phyloP scores from a whole-genome alignment of 1,140 invertebrate genomes.

The Penaeus vannamei region DNA sequence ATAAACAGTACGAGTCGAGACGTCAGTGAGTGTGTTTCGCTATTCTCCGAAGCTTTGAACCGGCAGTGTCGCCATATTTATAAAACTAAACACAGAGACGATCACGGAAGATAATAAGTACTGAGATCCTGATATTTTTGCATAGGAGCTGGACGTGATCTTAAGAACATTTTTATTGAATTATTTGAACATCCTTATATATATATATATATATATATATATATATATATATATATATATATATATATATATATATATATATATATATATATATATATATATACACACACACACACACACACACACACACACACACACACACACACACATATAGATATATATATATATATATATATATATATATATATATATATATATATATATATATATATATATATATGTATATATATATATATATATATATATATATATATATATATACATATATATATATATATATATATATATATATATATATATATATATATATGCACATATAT shows the following conservation, averaged over 20 bases:
- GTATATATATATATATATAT: slow-evolving; percentile 47
- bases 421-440: slow-evolving; percentile 34
- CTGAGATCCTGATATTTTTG: no score
- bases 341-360: slow-evolving; percentile 33
- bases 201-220: no score
- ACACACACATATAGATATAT: slow-evolving; percentile 35
- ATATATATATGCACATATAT: slow-evolving; percentile 47
- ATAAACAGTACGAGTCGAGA: no score
- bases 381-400: slow-evolving; percentile 46
- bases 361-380: slow-evolving; percentile 35
- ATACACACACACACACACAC: slow-evolving; percentile 31
- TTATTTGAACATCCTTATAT: no score
- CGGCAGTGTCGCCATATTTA: no score
- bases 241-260: background rate
- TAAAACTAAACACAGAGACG: no score
- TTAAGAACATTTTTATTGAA: no score
- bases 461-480: slow-evolving; percentile 53
- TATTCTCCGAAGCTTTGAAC: no score
- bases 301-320: slow-evolving; percentile 26
- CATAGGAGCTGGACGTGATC: no score
- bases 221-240: no score
- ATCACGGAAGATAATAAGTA: no score
- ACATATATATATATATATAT: slow-evolving; percentile 44
- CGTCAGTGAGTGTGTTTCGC: no score
- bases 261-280: slow-evolving; percentile 39